Evolutionary conservation across 2,113 vertebrate genomes (phyloP).

Genomic region (Arvicanthis niloticus): DNA sequence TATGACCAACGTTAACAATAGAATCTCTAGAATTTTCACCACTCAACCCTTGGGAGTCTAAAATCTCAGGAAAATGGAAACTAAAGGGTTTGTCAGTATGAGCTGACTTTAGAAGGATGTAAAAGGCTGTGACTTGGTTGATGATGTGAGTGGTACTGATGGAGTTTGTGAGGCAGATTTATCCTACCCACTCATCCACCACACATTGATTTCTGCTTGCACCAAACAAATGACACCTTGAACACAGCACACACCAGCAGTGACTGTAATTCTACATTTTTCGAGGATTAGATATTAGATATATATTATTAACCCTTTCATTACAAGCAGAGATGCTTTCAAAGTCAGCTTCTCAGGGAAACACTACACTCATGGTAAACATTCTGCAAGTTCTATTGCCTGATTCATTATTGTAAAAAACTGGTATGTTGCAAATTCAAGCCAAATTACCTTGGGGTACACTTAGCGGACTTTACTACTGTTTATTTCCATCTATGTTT

Average conservation of each 20-base stretch:
- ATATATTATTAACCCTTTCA: not conserved
- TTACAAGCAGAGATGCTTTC: not conserved
- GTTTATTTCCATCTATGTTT: not conserved
- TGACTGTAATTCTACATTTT: not conserved
- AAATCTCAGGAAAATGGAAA: not conserved
- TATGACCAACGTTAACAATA: not conserved
- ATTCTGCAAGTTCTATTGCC: not conserved
- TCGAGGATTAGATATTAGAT: not conserved
- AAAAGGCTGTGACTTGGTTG: not conserved
- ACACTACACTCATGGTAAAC: too few relatives aligned
- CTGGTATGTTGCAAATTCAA: not conserved
- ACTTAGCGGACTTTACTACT: not conserved
- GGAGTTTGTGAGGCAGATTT: not conserved
- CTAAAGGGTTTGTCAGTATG: not conserved
- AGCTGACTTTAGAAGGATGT: not conserved
- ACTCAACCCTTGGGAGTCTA: not conserved
- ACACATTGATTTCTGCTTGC: not conserved
- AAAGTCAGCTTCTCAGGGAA: not conserved
- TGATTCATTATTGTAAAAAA: too few relatives aligned
- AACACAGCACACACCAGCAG: not conserved
- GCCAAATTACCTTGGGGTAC: not conserved
- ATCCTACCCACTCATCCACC: not conserved
- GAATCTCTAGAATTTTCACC: slow-evolving; percentile 1
- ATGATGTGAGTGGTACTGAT: not conserved
- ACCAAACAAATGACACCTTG: not conserved